phyloP scores from a whole-genome alignment of 2,797 vertebrate genomes.

The Rhynchonycteris naso region DNA sequence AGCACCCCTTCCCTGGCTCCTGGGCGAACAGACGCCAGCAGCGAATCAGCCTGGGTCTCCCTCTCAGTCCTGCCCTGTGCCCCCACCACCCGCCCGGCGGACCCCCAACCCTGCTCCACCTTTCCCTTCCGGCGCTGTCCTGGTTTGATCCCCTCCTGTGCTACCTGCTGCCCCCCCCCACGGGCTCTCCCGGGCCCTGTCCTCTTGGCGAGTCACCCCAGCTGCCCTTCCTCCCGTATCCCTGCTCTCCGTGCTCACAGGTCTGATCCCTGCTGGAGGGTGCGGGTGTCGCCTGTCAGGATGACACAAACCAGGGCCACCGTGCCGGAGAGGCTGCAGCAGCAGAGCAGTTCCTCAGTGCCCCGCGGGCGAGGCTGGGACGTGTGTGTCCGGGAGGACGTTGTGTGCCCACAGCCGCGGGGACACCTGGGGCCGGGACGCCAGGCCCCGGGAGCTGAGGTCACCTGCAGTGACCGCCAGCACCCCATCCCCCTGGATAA shows the following conservation, averaged over 20 bases:
- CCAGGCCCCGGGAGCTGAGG: background rate
- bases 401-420: rapidly evolving
- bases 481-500: rapidly evolving
- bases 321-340: rapidly evolving
- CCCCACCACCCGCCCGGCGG: rapidly evolving
- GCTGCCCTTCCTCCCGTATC: background rate
- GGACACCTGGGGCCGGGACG: rapidly evolving
- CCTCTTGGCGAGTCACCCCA: too few species aligned
- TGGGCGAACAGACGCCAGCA: too few species aligned
- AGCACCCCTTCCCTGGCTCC: rapidly evolving
- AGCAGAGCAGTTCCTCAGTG: background rate
- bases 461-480: rapidly evolving
- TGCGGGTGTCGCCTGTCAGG: background rate
- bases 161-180: too few species aligned
- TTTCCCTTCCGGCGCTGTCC: rapidly evolving
- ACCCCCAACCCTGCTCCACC: background rate
- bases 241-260: too few species aligned
- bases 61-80: background rate
- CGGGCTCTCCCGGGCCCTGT: rapidly evolving
- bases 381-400: rapidly evolving
- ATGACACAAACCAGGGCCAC: slow-evolving; percentile 57
- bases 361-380: background rate
- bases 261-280: background rate
- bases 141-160: background rate
- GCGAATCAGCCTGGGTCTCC: rapidly evolving